Base-by-base conservation (phyloP, 2,888 invertebrate species). In the Parapristionchus giblindavisi region DNA sequence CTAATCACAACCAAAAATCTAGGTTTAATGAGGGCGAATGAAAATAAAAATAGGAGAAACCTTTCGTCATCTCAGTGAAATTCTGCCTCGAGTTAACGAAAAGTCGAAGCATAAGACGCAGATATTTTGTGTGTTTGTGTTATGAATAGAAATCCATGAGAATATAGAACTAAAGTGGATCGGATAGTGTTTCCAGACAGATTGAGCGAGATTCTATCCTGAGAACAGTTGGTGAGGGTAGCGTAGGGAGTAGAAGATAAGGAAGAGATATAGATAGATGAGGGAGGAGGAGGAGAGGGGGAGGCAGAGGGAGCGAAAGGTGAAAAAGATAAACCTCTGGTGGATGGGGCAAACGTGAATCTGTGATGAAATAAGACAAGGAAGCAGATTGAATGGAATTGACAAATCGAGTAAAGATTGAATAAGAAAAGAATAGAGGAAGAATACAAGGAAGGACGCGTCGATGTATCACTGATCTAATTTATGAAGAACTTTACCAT, bases 381-480 rank as follows among this genome's bases (percentile, higher is more conserved):
- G 63, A 60, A 60, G 34, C 34, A 60, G 60, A 36, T 43, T 43
- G 43, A 43, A 65, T 43, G 40, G 43, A 43, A 65, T 14, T 8
- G 43, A 43, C 27, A 65, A 65, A 65, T 65, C 63, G 63, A 65
- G 43, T 65, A 65, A 43, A 65, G 63, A 65, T n/a, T 29, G 43
- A 65, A 43, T 40, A 65, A 65, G 63, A 43, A 65, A 63, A 27
- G 48, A 48, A 11, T 48, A 48, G 63, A 40, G 54, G 54, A 40
- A 21, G 65, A 68, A 52, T 52, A 68, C 68, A 68, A 68, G n/a
- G 48, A 34, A 66, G 36, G n/a, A n/a, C n/a, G n/a, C n/a, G n/a
- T n/a, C n/a, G n/a, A n/a, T n/a, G n/a, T n/a, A n/a, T n/a, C n/a
- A n/a, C n/a, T n/a, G n/a, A n/a, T n/a, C n/a, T n/a, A n/a, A n/a